Conservation (phyloP, 2,888 invertebrate genomes). For the Branchipolynoe longqiensis region DNA sequence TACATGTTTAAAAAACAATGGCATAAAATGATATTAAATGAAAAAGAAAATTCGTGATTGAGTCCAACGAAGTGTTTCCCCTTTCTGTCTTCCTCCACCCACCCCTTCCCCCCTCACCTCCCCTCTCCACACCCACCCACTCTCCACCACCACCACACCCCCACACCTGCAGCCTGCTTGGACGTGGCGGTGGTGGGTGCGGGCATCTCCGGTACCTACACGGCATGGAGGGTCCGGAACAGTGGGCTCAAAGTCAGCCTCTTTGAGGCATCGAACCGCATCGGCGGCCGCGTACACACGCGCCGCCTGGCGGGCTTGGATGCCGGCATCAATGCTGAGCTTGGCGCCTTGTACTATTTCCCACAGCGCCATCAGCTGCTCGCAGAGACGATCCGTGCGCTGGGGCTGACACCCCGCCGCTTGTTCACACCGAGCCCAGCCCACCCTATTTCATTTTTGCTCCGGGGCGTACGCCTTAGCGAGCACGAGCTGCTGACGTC, state of each 20-base stretch:
- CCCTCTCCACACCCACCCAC: not conserved
- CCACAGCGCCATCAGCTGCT: slow-evolving; percentile 63
- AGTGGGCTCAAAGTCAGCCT: slow-evolving; percentile 56
- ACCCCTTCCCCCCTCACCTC: not conserved
- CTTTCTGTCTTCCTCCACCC: no score
- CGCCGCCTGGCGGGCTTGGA: slow-evolving; percentile 41
- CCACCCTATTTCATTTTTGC: slow-evolving; percentile 65
- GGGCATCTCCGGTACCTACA: slow-evolving; percentile 65
- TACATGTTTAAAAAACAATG: no score
- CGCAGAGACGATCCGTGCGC: slow-evolving; percentile 64
- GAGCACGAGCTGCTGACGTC: not conserved
- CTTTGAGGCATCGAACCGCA: slow-evolving; percentile 60
- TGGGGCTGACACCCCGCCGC: slow-evolving; percentile 57
- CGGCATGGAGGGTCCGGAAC: slow-evolving; percentile 63
- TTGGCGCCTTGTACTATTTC: slow-evolving; percentile 64
- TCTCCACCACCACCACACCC: not conserved
- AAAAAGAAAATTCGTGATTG: no score
- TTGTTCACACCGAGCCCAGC: slow-evolving; percentile 63
- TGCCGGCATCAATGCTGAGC: slow-evolving; percentile 58
- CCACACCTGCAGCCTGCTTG: slow-evolving; percentile 64
- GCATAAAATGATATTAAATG: no score
- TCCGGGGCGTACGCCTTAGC: slow-evolving; percentile 58
- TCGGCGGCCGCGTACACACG: slow-evolving; percentile 64
- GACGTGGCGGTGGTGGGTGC: slow-evolving; percentile 66
- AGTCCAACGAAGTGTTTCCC: no score